Percentiles rank a stretch among this genome's conserved stretches.
These are phyloP conservation scores for Arnoldichthys spilopterus DNA, from an alignment of 2,797 vertebrate species.

Conservation along the genomic window DNA sequence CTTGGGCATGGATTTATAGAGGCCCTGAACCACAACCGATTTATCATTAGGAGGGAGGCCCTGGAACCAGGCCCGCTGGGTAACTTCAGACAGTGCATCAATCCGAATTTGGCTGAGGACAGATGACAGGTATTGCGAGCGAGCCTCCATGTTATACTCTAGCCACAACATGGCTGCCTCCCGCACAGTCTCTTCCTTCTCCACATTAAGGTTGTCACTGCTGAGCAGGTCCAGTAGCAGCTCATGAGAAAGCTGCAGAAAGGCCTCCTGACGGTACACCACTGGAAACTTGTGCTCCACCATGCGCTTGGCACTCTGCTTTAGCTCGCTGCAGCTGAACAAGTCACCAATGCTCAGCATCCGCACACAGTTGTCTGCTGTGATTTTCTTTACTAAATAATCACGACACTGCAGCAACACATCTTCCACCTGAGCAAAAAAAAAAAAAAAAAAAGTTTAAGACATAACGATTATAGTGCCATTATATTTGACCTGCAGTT, in stretches of 20 bases:
- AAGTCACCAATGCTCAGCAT: conserved; percentile 96
- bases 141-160: conserved; percentile 94
- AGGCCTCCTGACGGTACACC: conserved; percentile 94
- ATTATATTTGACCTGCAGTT: no score
- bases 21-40: conserved; percentile 97
- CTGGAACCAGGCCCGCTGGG: conserved; percentile 98
- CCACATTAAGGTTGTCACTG: conserved; percentile 98
- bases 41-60: conserved; percentile 97
- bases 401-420: conserved; percentile 93
- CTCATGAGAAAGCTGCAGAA: conserved; percentile 96
- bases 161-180: conserved; percentile 98
- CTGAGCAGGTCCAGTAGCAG: conserved; percentile 94
- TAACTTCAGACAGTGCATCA: conserved; percentile 96
- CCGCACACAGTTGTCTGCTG: conserved; percentile 96
- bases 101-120: conserved; percentile 98
- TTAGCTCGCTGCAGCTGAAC: conserved; percentile 96
- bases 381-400: conserved; percentile 98
- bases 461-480: no score
- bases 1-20: conserved; percentile 99
- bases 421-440: conserved; percentile 88
- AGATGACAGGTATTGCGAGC: conserved; percentile 96
- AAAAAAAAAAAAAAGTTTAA: neutral
- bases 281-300: conserved; percentile 98
- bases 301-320: conserved; percentile 97
- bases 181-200: conserved; percentile 97